Conservation (phyloP, 2,797 vertebrate genomes). For the Otolemur crassicaudatus region DNA sequence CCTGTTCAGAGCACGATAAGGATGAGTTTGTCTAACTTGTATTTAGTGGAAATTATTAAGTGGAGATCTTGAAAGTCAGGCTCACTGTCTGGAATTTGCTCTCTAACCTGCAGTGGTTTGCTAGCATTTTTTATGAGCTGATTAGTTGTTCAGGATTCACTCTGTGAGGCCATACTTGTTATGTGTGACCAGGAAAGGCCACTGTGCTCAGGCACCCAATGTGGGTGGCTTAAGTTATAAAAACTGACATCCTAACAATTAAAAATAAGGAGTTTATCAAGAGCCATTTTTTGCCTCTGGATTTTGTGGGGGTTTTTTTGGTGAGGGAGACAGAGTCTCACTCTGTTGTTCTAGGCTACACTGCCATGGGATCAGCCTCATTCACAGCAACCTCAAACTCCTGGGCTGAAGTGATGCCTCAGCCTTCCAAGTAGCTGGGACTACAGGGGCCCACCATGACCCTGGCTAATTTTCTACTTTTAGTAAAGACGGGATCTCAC, state of each 20-base stretch:
- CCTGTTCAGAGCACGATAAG: slow-evolving; percentile 42
- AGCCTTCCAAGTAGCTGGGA: too few relatives aligned
- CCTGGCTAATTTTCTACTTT: too few relatives aligned
- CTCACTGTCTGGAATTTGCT: slow-evolving; percentile 71
- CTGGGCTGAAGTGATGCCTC: too few relatives aligned
- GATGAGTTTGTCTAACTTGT: slow-evolving; percentile 61
- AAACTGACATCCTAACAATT: slow-evolving; percentile 38
- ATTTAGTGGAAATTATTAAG: slow-evolving; percentile 61
- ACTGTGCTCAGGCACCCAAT: slow-evolving; percentile 10
- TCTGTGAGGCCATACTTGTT: slow-evolving; percentile 54
- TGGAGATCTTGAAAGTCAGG: slow-evolving; percentile 61
- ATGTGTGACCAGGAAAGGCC: slow-evolving; percentile 12
- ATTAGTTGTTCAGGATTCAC: slow-evolving; percentile 61
- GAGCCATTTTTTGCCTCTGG: slow-evolving; percentile 45
- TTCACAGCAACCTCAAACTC: too few relatives aligned
- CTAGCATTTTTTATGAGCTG: slow-evolving; percentile 67
- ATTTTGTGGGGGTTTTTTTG: background rate
- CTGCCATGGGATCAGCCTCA: too few relatives aligned
- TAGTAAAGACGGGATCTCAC: too few relatives aligned
- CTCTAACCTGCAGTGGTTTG: slow-evolving; percentile 61
- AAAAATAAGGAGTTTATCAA: slow-evolving; percentile 50
- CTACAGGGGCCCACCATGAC: too few relatives aligned
- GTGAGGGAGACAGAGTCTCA: too few relatives aligned
- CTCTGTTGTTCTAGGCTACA: too few relatives aligned
- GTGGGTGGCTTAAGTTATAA: slow-evolving; percentile 53